Percentiles rank a stretch among this genome's conserved stretches.
phyloP scores from a whole-genome alignment of 2,888 invertebrate species.

The Pandemis heparana region DNA sequence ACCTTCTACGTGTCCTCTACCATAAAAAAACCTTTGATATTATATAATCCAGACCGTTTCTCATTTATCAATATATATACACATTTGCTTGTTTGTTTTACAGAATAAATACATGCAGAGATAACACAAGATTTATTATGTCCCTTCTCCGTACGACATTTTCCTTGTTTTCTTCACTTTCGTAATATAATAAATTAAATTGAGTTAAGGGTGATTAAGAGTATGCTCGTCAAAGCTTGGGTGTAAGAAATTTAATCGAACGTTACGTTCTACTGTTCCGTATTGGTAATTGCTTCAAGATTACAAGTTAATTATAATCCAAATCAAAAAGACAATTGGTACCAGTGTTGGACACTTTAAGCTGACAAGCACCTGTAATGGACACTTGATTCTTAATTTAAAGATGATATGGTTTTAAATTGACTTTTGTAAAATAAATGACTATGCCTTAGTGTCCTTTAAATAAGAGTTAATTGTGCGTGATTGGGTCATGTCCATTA shows the following conservation, averaged over 20 bases:
- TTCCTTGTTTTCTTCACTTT: constrained; percentile 3
- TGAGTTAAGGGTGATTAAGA: background rate
- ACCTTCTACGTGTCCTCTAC: too few species aligned
- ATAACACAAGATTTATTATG: constrained; percentile 3
- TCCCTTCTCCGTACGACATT: background rate
- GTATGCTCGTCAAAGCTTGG: background rate
- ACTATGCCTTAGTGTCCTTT: too few species aligned
- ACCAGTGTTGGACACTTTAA: too few species aligned
- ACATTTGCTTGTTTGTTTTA: background rate
- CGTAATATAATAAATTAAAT: background rate
- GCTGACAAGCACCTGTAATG: too few species aligned
- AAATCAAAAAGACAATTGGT: background rate
- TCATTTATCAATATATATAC: background rate
- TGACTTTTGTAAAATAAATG: too few species aligned
- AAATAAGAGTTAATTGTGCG: too few species aligned
- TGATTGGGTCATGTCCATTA: too few species aligned
- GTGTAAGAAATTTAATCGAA: too few species aligned
- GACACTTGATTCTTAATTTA: too few species aligned
- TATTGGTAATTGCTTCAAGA: background rate
- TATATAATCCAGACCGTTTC: background rate
- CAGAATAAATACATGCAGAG: background rate
- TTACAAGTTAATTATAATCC: background rate
- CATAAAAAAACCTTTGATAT: background rate
- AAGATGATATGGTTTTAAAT: too few species aligned
- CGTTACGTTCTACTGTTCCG: background rate